Base-by-base conservation (phyloP, 2,888 invertebrate genomes). In the Epiblema foenella region DNA sequence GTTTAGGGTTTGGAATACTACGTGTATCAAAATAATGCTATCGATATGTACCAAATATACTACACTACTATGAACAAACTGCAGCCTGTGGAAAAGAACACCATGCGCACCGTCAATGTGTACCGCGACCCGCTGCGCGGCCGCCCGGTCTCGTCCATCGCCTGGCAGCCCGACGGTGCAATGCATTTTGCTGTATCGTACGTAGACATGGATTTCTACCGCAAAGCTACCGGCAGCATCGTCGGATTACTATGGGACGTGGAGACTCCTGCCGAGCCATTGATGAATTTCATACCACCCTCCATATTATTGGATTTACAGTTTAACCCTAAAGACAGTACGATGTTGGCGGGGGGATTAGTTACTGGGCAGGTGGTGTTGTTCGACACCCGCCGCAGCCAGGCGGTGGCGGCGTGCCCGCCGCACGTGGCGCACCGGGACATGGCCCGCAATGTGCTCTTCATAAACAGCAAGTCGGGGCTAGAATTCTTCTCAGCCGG, bases 401-500 rank as follows among this genome's bases (percentile, higher is more conserved):
- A 94, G 76, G 96, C 98, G 0, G 95, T 95, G 0, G 96, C 95
- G 76, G 88, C 94, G 63, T 96, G 97, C 77, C 94, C 95, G 1
- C 95, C 97, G 42, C 97, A 98, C 83, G 94, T 95, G 63, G 97
- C 98, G 71, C 99, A 99, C 85, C 93, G 96, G 37, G 98, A 99
- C 89, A 95, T 97, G 0, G 98, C 97, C 7, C 95, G 96, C 75
- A 96, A 96, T 76, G 96, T 98, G 7, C 88, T 97, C 0, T 99
- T 98, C 97, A 96, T 98, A 70, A 97, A 97, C 84, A 97, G 98
- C 0, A 99, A 99, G 90, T 97, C 97, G 0, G 98, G 98, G 0
- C 96, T 96, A 0, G 99, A 99, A 85, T 98, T 98, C 85, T 98
- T 98, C 89, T 98, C 98, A 0, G 95, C 97, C 0, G 97, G 98